A percentile compares a stretch with the other conserved stretches of the same genome.
phyloP scores from a whole-genome alignment of 1,140 invertebrate species.

The Zaprionus capensis region DNA sequence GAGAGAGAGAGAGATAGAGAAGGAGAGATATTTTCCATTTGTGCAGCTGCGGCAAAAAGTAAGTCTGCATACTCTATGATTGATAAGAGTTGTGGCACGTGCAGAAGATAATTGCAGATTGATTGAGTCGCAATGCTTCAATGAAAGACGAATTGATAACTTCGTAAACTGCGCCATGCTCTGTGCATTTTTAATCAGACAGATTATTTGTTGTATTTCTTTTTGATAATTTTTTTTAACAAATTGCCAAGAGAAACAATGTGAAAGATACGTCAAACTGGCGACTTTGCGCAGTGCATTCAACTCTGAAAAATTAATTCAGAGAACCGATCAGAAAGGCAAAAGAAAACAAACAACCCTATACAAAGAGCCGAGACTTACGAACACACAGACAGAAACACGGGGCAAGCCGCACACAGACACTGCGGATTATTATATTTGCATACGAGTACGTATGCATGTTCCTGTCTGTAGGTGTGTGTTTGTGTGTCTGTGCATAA shows the following conservation, averaged over 20 bases:
- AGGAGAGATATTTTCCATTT: background rate
- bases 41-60: background rate
- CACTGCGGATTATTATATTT: constrained; percentile 58
- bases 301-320: constrained; percentile 59
- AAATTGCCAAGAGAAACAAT: constrained; percentile 34
- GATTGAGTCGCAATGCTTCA: constrained; percentile 49
- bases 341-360: constrained; percentile 7
- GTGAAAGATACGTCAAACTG: constrained; percentile 26
- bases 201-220: constrained; percentile 12
- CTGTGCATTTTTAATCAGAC: constrained; percentile 39
- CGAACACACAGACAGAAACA: constrained; percentile 23
- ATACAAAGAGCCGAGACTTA: constrained; percentile 1
- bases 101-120: constrained; percentile 62
- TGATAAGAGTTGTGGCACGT: constrained; percentile 50
- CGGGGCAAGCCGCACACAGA: constrained; percentile 27
- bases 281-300: constrained; percentile 48
- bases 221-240: constrained; percentile 40
- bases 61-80: background rate
- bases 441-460: constrained; percentile 20
- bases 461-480: background rate
- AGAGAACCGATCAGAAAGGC: constrained; percentile 21
- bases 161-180: constrained; percentile 8
- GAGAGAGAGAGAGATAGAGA: background rate
- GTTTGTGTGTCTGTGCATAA: background rate
- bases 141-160: constrained; percentile 26